Conservation (phyloP, 2,113 vertebrate genomes). For the Saccopteryx bilineata region DNA sequence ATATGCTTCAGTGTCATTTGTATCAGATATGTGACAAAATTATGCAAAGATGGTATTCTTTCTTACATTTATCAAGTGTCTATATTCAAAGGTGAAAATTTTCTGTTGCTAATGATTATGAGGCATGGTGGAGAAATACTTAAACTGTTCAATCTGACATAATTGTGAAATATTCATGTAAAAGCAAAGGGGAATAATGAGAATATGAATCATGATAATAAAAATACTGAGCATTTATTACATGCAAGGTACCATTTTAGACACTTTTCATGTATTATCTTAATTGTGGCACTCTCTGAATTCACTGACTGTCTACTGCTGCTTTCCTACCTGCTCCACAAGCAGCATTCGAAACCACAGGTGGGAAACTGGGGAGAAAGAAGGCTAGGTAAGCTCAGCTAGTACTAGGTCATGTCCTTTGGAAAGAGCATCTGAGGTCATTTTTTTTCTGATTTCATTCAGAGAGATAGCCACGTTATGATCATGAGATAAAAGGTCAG, state of each 20-base stretch:
- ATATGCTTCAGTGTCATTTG: neutral
- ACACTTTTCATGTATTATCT: neutral
- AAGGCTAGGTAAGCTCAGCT: neutral
- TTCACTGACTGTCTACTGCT: neutral
- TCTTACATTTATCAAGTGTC: neutral
- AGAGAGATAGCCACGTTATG: neutral
- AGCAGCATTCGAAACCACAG: neutral
- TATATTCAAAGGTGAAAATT: neutral
- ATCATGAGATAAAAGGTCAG: neutral
- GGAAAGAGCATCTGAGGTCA: neutral
- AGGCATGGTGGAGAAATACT: neutral
- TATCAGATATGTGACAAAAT: constrained; percentile 7
- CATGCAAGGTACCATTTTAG: neutral
- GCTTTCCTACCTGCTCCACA: neutral
- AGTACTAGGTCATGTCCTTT: neutral
- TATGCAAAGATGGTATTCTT: neutral
- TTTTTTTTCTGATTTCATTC: neutral
- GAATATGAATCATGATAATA: neutral
- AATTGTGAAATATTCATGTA: neutral
- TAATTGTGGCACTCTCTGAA: neutral
- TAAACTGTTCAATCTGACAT: neutral
- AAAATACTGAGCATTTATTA: neutral
- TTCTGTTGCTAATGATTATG: constrained; percentile 2
- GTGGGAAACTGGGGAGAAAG: neutral
- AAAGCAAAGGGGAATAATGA: neutral